phyloP scores from a whole-genome alignment of 2,797 vertebrate genomes.

The Pampus argenteus region DNA sequence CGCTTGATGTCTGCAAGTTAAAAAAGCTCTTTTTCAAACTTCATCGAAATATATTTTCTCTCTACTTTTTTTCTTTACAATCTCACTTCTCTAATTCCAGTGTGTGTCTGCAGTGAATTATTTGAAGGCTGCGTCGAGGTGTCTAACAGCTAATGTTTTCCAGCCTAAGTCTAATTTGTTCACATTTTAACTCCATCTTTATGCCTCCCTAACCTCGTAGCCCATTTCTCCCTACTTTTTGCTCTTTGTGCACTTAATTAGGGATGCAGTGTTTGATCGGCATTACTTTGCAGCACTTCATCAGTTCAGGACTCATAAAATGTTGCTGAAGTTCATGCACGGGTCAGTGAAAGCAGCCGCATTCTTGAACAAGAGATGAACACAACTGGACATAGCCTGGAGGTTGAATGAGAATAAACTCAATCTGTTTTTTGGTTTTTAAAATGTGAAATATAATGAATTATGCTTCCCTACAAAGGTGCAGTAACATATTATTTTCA shows the following conservation, averaged over 20 bases:
- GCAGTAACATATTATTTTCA: neutral
- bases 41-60: conserved; percentile 27
- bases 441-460: neutral
- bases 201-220: conserved; percentile 28
- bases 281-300: conserved; percentile 22
- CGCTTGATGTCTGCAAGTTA: neutral
- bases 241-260: conserved; percentile 14
- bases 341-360: conserved; percentile 22
- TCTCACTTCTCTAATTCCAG: conserved; percentile 31
- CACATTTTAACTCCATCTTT: conserved; percentile 48
- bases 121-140: conserved; percentile 42
- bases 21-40: conserved; percentile 38
- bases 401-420: neutral
- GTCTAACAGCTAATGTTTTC: conserved; percentile 55
- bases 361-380: conserved; percentile 11
- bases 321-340: conserved; percentile 26
- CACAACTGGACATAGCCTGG: neutral
- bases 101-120: conserved; percentile 41
- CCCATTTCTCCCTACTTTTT: conserved; percentile 5
- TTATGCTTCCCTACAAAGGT: neutral
- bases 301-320: conserved; percentile 18
- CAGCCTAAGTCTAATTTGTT: conserved; percentile 62
- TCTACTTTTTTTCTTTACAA: conserved; percentile 28
- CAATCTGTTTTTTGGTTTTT: neutral
- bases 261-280: conserved; percentile 27